Percentiles rank a stretch among this genome's conserved stretches.
Evolutionary conservation across 1,140 invertebrate genomes (phyloP).

Genomic region (Ceratina japonica): DNA sequence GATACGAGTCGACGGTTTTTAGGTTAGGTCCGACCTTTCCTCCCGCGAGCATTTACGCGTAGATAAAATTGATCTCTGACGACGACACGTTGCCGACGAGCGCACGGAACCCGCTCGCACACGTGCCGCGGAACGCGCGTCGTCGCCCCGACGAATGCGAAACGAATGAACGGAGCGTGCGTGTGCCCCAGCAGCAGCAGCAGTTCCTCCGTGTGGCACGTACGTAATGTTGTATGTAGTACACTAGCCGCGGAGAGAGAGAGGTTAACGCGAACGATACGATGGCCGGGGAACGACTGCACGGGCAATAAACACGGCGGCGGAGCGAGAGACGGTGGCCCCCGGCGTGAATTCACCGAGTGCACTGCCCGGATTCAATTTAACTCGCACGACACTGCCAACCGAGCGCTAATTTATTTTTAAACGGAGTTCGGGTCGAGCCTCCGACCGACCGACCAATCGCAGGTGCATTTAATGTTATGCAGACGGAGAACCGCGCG

Average conservation of each 20-base stretch:
- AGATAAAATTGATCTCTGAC: constrained; percentile 27
- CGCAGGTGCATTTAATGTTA: constrained; percentile 37
- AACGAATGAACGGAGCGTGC: neutral
- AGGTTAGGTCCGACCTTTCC: constrained; percentile 51
- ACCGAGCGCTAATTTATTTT: constrained; percentile 66
- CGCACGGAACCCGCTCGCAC: constrained; percentile 1
- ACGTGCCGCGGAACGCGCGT: constrained; percentile 17
- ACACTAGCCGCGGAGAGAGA: too few species aligned
- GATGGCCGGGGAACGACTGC: neutral
- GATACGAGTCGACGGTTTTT: neutral
- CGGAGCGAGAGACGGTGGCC: neutral
- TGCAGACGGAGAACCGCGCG: neutral
- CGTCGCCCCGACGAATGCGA: constrained; percentile 1
- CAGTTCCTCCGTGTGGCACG: neutral
- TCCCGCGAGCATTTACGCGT: constrained; percentile 30
- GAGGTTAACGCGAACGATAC: neutral
- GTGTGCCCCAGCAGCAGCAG: too few species aligned
- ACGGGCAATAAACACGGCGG: neutral
- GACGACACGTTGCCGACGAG: constrained; percentile 4
- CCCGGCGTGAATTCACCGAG: constrained; percentile 45
- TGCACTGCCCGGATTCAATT: constrained; percentile 68
- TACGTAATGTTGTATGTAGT: too few species aligned
- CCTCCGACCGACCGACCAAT: constrained; percentile 61
- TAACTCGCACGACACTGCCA: constrained; percentile 43
- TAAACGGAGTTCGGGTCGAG: constrained; percentile 59